Conservation (phyloP, 1,140 invertebrate genomes). For the Trachymyrmex septentrionalis region DNA sequence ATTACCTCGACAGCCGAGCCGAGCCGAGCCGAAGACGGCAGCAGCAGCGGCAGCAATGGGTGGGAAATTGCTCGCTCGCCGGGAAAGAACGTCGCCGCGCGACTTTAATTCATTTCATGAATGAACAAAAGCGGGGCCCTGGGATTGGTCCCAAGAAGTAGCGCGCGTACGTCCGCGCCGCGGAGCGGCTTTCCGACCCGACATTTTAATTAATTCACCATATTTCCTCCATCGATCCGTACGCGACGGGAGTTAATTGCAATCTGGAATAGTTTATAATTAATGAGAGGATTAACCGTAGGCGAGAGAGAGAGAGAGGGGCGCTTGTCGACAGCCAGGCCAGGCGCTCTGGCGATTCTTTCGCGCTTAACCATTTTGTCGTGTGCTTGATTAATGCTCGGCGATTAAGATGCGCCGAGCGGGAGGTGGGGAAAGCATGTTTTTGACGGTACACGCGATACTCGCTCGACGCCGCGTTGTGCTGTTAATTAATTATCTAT, state of each 20-base stretch:
- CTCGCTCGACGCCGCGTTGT: constrained; percentile 21
- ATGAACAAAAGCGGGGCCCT: constrained; percentile 63
- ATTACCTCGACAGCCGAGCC: constrained; percentile 57
- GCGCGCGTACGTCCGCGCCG: not conserved
- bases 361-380: constrained; percentile 48
- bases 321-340: not conserved
- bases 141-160: constrained; percentile 26
- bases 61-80: constrained; percentile 41
- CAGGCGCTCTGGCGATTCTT: constrained; percentile 30
- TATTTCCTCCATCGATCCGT: constrained; percentile 72
- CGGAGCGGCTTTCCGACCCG: constrained; percentile 12
- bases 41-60: not conserved
- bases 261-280: constrained; percentile 72
- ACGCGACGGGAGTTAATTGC: constrained; percentile 67
- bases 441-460: constrained; percentile 44
- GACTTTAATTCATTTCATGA: constrained; percentile 57
- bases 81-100: constrained; percentile 35
- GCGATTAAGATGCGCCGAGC: constrained; percentile 49
- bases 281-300: constrained; percentile 61
- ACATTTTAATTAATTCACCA: constrained; percentile 73
- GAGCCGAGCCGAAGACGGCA: constrained; percentile 43
- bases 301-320: not conserved
- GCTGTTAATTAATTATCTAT: constrained; percentile 51
- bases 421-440: not conserved
- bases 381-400: constrained; percentile 50